Evolutionary conservation across 2,888 invertebrate species (phyloP), one percentile per base, ranked within the genome.

Genomic region (Drosophila sordidula): DNA sequence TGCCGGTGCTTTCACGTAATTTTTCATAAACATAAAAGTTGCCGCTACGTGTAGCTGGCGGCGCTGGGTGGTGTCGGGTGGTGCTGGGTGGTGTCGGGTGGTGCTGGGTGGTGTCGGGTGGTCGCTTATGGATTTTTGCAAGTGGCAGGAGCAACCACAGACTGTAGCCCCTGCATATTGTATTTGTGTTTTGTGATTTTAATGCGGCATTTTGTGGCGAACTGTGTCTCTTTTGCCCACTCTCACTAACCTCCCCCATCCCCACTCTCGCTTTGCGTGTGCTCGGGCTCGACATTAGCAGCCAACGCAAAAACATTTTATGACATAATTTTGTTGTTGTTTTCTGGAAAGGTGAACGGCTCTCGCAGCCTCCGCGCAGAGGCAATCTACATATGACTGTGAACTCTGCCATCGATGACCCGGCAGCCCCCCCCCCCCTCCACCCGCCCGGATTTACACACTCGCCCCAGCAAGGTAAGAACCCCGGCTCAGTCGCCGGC

Each of bases 151-250:
- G 61, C 56, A 66, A 46, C 67, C 77, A 47, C 77, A 76, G 67
- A 57, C 49, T 67, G 66, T 75, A 8, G 41, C 41, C 63, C 47
- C 44, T 73, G 79, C 79, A 79, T 79, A 79, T 78, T 79, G 78
- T 84, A 79, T 82, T 84, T 86, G 86, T 86, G 70, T 86, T 85
- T 86, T 82, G 83, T 79, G 88, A 84, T 88, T 88, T 88, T 86
- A 84, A 88, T 84, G 83, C 83, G 72, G 76, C 86, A 88, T 79
- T 83, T 88, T 78, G 86, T 78, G 81, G 81, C 71, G 67, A 72
- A 56, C 44, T 57, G 58, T 56, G 39, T 47, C 14, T 47, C 39
- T 46, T 22, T 18, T 4, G 12, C 47, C 12, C 11, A 18, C 18
- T 18, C 18, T 18, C 2, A 18, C 9, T 3, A 29, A 8, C 22